Conservation (phyloP, 2,888 invertebrate genomes). For the Dasysyrphus tricinctus region DNA sequence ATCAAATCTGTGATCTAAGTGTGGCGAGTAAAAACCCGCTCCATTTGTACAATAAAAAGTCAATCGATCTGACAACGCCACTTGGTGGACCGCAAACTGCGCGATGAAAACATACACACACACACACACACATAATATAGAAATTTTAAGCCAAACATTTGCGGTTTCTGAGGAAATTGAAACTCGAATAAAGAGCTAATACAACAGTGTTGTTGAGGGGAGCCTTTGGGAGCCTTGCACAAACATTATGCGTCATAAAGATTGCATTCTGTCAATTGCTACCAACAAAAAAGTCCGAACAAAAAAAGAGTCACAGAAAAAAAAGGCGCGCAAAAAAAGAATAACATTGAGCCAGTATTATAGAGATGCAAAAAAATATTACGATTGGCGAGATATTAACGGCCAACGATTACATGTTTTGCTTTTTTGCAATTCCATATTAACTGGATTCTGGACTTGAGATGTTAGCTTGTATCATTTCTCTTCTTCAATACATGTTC, state of each 20-base stretch:
- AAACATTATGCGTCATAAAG: conserved; percentile 5
- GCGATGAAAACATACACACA: neutral
- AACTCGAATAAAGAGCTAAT: conserved; percentile 39
- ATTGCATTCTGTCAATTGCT: conserved; percentile 53
- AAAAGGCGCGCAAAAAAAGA: conserved; percentile 17
- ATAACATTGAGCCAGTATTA: neutral
- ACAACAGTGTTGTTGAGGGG: neutral
- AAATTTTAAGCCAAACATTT: conserved; percentile 44
- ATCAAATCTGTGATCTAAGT: conserved; percentile 44
- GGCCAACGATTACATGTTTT: conserved; percentile 39
- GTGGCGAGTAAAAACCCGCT: conserved; percentile 30
- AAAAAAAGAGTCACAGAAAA: conserved; percentile 31
- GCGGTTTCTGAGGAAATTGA: conserved; percentile 58
- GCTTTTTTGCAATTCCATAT: conserved; percentile 21
- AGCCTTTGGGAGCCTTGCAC: too few relatives aligned
- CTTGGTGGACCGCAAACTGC: conserved; percentile 47
- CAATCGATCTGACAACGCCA: conserved; percentile 52
- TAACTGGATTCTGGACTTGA: conserved; percentile 33
- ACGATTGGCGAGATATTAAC: conserved; percentile 47
- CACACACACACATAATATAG: neutral
- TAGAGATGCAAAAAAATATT: conserved; percentile 17
- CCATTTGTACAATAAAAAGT: conserved; percentile 39
- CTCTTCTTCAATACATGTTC: conserved; percentile 43
- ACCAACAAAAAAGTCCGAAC: conserved; percentile 21
- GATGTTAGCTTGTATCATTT: conserved; percentile 16